Evolutionary conservation across 1,140 invertebrate genomes (phyloP), one percentile per base, ranked within the genome.

Genomic region (Portunus trituberculatus): DNA sequence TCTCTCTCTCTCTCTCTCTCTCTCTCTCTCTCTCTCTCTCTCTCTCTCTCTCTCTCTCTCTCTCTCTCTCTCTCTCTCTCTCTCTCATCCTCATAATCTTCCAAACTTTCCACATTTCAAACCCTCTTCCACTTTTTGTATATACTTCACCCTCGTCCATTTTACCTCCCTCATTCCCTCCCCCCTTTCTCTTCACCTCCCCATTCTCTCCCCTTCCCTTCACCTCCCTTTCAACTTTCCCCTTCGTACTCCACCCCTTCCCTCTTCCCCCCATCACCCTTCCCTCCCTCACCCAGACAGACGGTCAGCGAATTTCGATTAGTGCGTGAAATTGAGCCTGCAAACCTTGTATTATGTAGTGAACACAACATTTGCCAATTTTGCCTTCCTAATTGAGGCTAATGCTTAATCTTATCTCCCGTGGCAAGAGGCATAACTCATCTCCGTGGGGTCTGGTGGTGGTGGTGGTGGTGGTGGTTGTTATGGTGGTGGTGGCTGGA

Each of bases 361-460:
- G n/a, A 52, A 91, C 32, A 91, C 29, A 29, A 48, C 46, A 59
- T 91, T 91, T 16, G 25, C 12, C 89, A 52, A 91, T 91, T 91
- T 91, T 91, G 25, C 59, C 46, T 59, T 46, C 89, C 46, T 91
- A 91, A 91, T 91, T 91, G 89, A 91, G 46, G 89, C 59, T 91
- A 91, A 59, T 91, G 25, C 87, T 28, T 45, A 45, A 45, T 89
- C 46, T 91, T 91, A 52, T 91, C 46, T 91, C 29, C 20, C 67
- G 20, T 91, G 46, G 14, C 6, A 91, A 91, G n/a, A 29, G 6
- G 89, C n/a, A 46, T 91, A 91, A 91, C 12, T 91, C 39, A 76
- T 76, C 67, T 76, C 67, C 67, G 67, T 76, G 67, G 67, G 52
- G 52, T 20, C 12, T n/a, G 20, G 67, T 76, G 67, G 67, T n/a